Evolutionary conservation across 2,797 vertebrate genomes (phyloP), one percentile per base, ranked within the genome.

Genomic region (Arrhamphus sclerolepis): DNA sequence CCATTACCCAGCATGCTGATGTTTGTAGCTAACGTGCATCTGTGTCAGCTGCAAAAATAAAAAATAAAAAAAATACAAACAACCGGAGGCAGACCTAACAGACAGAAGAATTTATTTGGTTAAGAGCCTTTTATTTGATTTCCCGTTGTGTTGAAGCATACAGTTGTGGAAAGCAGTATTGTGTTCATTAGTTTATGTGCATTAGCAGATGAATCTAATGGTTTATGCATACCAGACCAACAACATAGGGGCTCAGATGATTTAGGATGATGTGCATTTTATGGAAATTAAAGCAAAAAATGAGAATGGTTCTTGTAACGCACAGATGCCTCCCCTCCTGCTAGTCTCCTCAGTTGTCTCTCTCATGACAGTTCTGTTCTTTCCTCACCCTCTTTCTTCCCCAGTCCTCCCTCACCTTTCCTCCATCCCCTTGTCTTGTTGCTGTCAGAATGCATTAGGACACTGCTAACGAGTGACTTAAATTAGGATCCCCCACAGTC

Each of bases 221-320:
- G 89, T 87, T 92, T 91, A 89, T 91, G 88, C 84, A 89, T 82
- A 88, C 81, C 49, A 80, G 85, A 76, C 74, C 78, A 88, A 81
- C 84, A 83, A 82, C 70, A 24, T 82, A 80, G 80, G n/a, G 50
- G 70, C 61, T 63, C 31, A 10, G 61, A 68, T 92, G 91, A 92
- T 91, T 87, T 88, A 92, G 77, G 88, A 75, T 92, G 78, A 93
- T 92, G 90, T 82, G 84, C 72, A 44, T 91, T 93, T 93, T 92
- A 93, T 92, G 92, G 88, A 92, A 93, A 93, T 93, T 78, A 88
- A 90, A 89, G 80, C 83, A 31, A 87, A 78, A 84, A 84, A 86
- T 81, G 81, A 88, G 78, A 72, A 65, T 3, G 62, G 64, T 51
- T 66, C 56, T 68, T 13, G 66, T 63, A 66, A 60, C 2, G 34